Evolutionary conservation across 2,888 invertebrate genomes (phyloP).

Genomic region (Caenorhabditis zanzibari): DNA sequence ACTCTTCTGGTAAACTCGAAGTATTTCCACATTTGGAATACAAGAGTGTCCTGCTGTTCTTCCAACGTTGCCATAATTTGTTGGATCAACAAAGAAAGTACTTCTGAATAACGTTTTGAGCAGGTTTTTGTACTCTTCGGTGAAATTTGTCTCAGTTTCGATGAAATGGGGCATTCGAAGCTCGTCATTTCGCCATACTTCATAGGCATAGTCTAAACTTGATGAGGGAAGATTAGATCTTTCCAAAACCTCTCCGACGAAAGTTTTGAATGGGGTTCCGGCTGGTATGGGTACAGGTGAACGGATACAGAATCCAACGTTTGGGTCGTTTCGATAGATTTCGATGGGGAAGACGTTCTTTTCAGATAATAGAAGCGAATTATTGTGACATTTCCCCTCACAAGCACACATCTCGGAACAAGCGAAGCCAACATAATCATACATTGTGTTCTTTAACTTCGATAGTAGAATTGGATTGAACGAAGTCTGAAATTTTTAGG

Average conservation of each 20-base stretch:
- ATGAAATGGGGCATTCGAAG: background rate
- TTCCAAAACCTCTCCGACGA: slow-evolving; percentile 28
- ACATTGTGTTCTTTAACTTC: background rate
- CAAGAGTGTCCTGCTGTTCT: slow-evolving; percentile 34
- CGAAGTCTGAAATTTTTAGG: slow-evolving; percentile 27
- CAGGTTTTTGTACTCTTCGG: background rate
- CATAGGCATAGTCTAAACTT: slow-evolving; percentile 7
- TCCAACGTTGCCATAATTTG: slow-evolving; percentile 29
- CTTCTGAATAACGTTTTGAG: background rate
- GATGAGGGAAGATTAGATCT: background rate
- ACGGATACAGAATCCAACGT: slow-evolving; percentile 27
- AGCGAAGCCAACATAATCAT: slow-evolving; percentile 10
- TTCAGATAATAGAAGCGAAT: background rate
- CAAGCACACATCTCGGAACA: slow-evolving; percentile 42
- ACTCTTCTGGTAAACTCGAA: slow-evolving; percentile 35
- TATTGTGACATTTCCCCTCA: slow-evolving; percentile 42
- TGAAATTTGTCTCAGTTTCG: background rate
- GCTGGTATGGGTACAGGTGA: slow-evolving; percentile 10
- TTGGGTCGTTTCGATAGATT: slow-evolving; percentile 10
- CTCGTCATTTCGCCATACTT: background rate
- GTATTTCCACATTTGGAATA: slow-evolving; percentile 18
- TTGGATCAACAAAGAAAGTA: slow-evolving; percentile 30
- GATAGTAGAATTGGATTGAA: slow-evolving; percentile 22
- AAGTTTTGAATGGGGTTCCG: slow-evolving; percentile 43
- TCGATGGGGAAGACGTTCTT: slow-evolving; percentile 21